These are phyloP conservation scores for Stegodyphus mimosarum DNA, from an alignment of 1,140 invertebrate genomes.

Conservation along the genomic window DNA sequence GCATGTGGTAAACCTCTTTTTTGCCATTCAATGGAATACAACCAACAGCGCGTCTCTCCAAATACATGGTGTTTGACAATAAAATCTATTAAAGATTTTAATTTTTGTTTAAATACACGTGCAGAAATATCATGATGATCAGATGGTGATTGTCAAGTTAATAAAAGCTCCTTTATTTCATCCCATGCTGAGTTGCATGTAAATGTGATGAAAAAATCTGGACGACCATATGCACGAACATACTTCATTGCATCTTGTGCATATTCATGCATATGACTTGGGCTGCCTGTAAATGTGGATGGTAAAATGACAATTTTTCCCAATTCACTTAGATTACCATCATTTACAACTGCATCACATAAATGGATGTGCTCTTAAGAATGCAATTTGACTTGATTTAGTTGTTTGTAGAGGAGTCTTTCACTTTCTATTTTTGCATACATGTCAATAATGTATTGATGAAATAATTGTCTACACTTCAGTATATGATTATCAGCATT, in stretches of 20 bases:
- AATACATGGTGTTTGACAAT: constrained; percentile 20
- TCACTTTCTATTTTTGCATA: no score
- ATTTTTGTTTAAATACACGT: constrained; percentile 42
- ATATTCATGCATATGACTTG: constrained; percentile 45
- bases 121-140: constrained; percentile 46
- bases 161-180: constrained; percentile 16
- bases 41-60: constrained; percentile 19
- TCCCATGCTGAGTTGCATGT: constrained; percentile 7
- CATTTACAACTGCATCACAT: constrained; percentile 20
- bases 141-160: constrained; percentile 42
- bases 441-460: no score
- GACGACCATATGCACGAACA: constrained; percentile 64
- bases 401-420: no score
- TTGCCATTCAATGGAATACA: constrained; percentile 35
- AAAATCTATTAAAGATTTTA: constrained; percentile 23
- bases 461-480: no score
- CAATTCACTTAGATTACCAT: constrained; percentile 10
- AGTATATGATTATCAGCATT: no score
- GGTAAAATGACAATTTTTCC: constrained; percentile 24
- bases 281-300: constrained; percentile 28
- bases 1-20: constrained; percentile 22
- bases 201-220: constrained; percentile 66
- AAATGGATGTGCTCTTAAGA: constrained; percentile 31
- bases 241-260: constrained; percentile 54
- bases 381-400: constrained; percentile 35